Percentiles rank a stretch among this genome's conserved stretches.
phyloP scores from a whole-genome alignment of 37 sponge, comb jelly and placozoan genomes.

The Cliona cf. orientalis region DNA sequence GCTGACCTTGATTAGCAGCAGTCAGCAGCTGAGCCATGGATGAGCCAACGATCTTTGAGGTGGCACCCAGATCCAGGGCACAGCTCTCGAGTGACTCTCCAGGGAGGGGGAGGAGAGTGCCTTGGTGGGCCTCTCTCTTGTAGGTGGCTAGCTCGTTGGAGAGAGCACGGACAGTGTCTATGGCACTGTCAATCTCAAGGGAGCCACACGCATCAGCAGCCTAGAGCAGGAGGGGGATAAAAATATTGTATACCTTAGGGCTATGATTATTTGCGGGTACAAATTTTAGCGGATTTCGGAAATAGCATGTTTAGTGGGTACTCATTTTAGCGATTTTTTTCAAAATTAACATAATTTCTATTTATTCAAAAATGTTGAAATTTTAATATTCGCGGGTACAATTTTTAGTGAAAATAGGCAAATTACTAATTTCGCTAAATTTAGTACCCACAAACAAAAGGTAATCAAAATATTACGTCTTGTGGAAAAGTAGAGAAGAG shows the following conservation, averaged over 20 bases:
- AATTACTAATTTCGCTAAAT: no score
- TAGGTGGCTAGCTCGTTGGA: slow-evolving; percentile 57
- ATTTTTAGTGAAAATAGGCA: no score
- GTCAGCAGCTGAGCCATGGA: slow-evolving; percentile 99
- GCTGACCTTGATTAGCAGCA: slow-evolving; percentile 89
- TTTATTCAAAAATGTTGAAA: no score
- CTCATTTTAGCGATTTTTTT: no score
- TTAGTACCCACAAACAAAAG: not conserved
- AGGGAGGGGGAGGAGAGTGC: slow-evolving; percentile 71
- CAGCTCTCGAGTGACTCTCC: slow-evolving; percentile 86
- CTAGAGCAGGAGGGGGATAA: slow-evolving; percentile 18
- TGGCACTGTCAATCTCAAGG: slow-evolving; percentile 92
- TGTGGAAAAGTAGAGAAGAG: not conserved
- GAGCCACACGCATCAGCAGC: slow-evolving; percentile 94
- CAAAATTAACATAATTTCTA: no score
- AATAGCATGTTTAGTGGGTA: no score
- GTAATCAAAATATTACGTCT: no score
- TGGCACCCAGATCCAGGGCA: slow-evolving; percentile 93
- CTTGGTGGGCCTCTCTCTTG: slow-evolving; percentile 60
- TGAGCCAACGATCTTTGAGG: slow-evolving; percentile 93
- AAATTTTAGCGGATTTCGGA: no score
- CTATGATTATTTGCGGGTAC: no score
- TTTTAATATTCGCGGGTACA: no score
- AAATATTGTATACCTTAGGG: no score
- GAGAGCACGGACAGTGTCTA: slow-evolving; percentile 69